Conservation (phyloP, 2,888 invertebrate genomes). For the Linnaemya vulpina region DNA sequence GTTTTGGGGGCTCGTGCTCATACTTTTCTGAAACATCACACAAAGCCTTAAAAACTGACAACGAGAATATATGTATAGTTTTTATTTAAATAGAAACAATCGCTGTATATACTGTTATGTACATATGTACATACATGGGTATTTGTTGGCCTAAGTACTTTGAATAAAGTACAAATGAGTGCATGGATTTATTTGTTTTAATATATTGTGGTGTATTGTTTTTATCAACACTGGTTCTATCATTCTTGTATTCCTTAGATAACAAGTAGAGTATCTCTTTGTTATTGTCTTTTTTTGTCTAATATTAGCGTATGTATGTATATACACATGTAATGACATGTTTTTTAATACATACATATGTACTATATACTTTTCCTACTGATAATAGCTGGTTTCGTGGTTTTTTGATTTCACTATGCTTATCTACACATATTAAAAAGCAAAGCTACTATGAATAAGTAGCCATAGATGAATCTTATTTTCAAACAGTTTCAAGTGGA, state of each 20-base stretch:
- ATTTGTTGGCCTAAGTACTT: not conserved
- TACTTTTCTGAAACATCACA: not conserved
- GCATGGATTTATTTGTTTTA: not conserved
- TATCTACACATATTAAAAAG: slow-evolving; percentile 15
- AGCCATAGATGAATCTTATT: slow-evolving; percentile 29
- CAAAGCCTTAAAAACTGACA: slow-evolving; percentile 7
- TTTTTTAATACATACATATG: no score
- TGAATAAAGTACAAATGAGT: not conserved
- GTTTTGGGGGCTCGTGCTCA: slow-evolving; percentile 53
- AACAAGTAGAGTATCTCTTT: slow-evolving; percentile 4
- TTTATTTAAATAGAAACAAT: not conserved
- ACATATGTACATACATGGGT: slow-evolving; percentile 4
- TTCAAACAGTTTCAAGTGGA: slow-evolving; percentile 58
- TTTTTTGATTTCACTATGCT: slow-evolving; percentile 24
- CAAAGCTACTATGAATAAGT: slow-evolving; percentile 19
- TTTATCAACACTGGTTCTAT: slow-evolving; percentile 40
- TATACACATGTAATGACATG: no score
- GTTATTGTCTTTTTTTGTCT: slow-evolving; percentile 21
- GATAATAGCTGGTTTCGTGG: slow-evolving; percentile 39
- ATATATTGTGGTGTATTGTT: slow-evolving; percentile 24
- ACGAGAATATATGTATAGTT: slow-evolving; percentile 2
- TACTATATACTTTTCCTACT: slow-evolving; percentile 21
- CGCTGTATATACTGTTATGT: no score
- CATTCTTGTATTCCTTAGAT: slow-evolving; percentile 10
- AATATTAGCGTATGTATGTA: not conserved